phyloP scores from a whole-genome alignment of 2,888 invertebrate species.

The Netelia inedita region DNA sequence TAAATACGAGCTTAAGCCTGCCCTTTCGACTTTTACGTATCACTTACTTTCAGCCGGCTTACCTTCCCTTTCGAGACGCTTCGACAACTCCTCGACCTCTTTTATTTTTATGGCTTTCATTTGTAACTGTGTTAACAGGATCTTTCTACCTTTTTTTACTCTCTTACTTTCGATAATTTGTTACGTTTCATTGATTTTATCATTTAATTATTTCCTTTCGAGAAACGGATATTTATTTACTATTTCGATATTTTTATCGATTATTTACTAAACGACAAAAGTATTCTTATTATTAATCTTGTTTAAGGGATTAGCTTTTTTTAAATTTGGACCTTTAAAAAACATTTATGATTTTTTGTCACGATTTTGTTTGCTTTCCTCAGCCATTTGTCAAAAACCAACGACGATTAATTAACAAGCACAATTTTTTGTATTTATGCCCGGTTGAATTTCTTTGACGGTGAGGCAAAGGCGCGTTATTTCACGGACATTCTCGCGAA shows the following conservation, averaged over 20 bases:
- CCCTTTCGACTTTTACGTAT: constrained; percentile 26
- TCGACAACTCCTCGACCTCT: constrained; percentile 22
- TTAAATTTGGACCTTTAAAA: too few relatives aligned
- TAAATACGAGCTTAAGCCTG: constrained; percentile 29
- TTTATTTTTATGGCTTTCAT: constrained; percentile 21
- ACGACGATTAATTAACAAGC: background rate
- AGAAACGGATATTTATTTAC: background rate
- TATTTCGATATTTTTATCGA: background rate
- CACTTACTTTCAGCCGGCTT: constrained; percentile 10
- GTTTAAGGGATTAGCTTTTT: background rate
- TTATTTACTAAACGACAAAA: too few relatives aligned
- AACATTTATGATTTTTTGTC: too few relatives aligned
- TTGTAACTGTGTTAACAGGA: background rate
- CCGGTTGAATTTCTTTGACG: background rate
- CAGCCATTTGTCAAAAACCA: background rate
- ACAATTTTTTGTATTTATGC: background rate
- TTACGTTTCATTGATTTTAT: background rate
- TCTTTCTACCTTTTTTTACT: background rate
- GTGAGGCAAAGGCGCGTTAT: background rate
- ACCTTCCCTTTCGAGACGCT: constrained; percentile 2
- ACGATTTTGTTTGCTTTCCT: too few relatives aligned
- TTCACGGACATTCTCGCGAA: background rate
- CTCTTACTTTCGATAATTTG: background rate
- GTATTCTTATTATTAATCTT: background rate
- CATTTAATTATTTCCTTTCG: background rate